Evolutionary conservation across 2,113 vertebrate species (phyloP).

Genomic region (Plectropomus leopardus): DNA sequence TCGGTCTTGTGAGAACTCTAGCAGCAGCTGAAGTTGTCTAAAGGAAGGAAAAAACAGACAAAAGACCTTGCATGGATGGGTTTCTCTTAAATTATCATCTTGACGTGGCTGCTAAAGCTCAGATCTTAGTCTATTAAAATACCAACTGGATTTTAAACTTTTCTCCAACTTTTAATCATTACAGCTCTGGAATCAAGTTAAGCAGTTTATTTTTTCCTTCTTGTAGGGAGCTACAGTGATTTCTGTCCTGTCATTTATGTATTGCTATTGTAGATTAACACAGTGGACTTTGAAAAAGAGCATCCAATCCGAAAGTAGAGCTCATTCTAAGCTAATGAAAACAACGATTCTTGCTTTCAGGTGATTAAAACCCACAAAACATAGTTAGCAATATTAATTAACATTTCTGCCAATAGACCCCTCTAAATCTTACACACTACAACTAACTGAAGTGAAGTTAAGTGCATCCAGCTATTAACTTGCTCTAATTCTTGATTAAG

Average conservation of each 20-base stretch:
- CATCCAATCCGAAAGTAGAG: too few species aligned
- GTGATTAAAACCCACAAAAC: too few species aligned
- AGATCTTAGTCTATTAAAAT: background rate
- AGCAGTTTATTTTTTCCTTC: background rate
- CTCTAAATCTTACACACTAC: too few species aligned
- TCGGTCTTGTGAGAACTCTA: background rate
- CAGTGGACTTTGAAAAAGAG: too few species aligned
- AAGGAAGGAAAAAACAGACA: background rate
- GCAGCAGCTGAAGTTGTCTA: background rate
- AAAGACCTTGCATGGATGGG: background rate
- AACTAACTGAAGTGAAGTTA: background rate
- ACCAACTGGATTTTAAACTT: background rate
- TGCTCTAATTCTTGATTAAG: too few species aligned
- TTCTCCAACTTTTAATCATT: background rate
- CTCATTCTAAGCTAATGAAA: too few species aligned
- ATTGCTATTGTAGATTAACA: too few species aligned
- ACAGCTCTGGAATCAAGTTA: background rate
- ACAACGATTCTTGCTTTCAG: too few species aligned
- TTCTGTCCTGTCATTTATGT: too few species aligned
- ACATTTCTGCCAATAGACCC: too few species aligned
- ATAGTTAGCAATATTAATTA: too few species aligned
- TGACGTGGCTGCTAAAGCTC: background rate
- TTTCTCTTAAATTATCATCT: background rate
- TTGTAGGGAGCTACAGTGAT: too few species aligned
- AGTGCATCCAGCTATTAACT: background rate